A percentile compares a stretch with the other conserved stretches of the same genome.
Conservation (phyloP, 1,140 invertebrate genomes). For the Epicauta chinensis region DNA sequence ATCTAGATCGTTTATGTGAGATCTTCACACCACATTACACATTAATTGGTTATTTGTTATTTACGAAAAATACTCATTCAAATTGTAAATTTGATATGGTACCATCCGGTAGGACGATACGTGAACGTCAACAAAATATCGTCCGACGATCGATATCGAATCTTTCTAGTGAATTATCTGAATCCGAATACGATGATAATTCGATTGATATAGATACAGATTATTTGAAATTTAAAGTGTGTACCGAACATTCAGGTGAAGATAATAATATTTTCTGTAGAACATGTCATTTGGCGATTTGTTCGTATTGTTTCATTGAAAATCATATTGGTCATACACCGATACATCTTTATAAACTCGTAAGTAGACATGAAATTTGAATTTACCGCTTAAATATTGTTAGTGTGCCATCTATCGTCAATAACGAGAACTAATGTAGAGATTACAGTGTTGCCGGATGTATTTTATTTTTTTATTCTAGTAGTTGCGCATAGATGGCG, state of each 20-base stretch:
- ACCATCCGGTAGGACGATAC: not conserved
- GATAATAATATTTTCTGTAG: slow-evolving; percentile 38
- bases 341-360: slow-evolving; percentile 21
- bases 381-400: not conserved
- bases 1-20: not conserved
- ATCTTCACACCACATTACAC: slow-evolving; percentile 5
- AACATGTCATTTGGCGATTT: slow-evolving; percentile 36
- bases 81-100: too few species aligned
- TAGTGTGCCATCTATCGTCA: too few species aligned
- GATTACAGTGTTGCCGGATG: too few species aligned
- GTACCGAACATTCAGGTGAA: slow-evolving; percentile 21
- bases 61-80: not conserved
- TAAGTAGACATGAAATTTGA: slow-evolving; percentile 14
- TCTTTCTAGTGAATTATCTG: not conserved
- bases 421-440: too few species aligned
- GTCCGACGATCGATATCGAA: not conserved
- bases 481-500: too few species aligned
- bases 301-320: slow-evolving; percentile 40
- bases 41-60: slow-evolving; percentile 6
- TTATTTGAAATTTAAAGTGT: slow-evolving; percentile 15
- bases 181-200: not conserved
- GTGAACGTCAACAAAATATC: not conserved
- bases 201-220: not conserved
- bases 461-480: too few species aligned
- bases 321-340: slow-evolving; percentile 36